Base-by-base conservation (phyloP, 2,797 vertebrate species). In the Ctenochaetus hawaiiensis region DNA sequence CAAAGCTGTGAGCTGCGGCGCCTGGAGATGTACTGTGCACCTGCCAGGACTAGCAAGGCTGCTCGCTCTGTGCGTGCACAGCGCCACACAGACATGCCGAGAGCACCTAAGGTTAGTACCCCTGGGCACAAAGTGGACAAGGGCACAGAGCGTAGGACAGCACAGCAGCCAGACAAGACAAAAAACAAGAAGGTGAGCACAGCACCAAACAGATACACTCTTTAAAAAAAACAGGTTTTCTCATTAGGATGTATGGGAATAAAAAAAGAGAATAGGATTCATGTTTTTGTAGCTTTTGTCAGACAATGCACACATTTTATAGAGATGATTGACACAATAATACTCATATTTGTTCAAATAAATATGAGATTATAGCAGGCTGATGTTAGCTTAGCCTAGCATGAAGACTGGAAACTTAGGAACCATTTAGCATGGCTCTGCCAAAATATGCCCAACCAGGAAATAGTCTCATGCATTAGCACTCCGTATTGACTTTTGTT, bases 21-120 rank as follows among this genome's bases (percentile, higher is more conserved):
- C 88, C 94, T 99, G 87, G 98, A 99, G 95, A 99, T 99, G 98
- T 99, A 99, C 87, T 99, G 98, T 37, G 98, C 98, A 9, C 97
- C 98, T 5, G 95, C 96, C 86, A 99, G 99, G 88, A 93, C 97
- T 18, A 93, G 95, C 69, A 98, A 99, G 91, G 89, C 96, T 0
- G 96, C 97, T 56, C 96, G 97, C 59, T 98, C 97, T 16, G 95
- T 97, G 91, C 97, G 98, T 54, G 96, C 97, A 57, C 97, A 99
- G 89, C 97, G 97, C 93, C 98, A 99, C 94, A 98, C 97, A 54
- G 98, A 99, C 86, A 87, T 96, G 93, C 96, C 97, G 77, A 97
- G 97, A 93, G 93, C 96, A 82, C 95, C 97, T 59, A 99, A 98
- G 96, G 96, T 97, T 95, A 93, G 95, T 87, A 87, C 66, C 56